Base-by-base conservation (phyloP, 2,888 invertebrate genomes). In the Brenthis hecate region DNA sequence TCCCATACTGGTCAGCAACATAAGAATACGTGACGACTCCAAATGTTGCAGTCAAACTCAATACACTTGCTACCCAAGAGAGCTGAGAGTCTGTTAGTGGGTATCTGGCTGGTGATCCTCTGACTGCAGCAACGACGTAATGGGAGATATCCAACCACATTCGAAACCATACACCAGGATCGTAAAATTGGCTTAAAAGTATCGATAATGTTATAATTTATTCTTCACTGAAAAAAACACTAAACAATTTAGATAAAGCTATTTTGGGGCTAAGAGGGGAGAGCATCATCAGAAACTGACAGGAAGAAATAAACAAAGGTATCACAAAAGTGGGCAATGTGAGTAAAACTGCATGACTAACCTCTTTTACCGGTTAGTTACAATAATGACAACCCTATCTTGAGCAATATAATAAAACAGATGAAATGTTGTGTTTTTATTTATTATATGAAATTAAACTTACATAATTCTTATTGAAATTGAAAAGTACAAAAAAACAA, bases 11-110 rank as follows among this genome's bases (percentile, higher is more conserved):
- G 72, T 93, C 89, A 1, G 87, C 85, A 23, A 88, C 70, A 54
- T 82, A 81, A 19, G 93, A 85, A 76, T 85, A 93, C n/a, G 89
- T 69, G 13, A 89, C 79, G 6, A 88, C 88, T 0, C 87, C 86
- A 13, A 82, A 68, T 16, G 83, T 76, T 13, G 85, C 91, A 0
- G 87, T 83, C 11, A 92, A 73, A 65, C 85, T 83, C 66, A 89
- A 78, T 6, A 85, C 70, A 11, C 91, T 88, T 6, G 87, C 89
- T 55, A 91, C 76, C 85, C 86, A 86, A 0, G 89, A 83, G 13
- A 86, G 76, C 71, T 85, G 82, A 65, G 77, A 76, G 63, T 82
- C 76, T n/a, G 81, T 81, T 69, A 92, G 66, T 2, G 83, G 77
- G n/a, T 68, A 68, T 2, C 83, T 85, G 13, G 81, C 72, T 0